These are phyloP conservation scores for Solenodon paradoxus DNA, from an alignment of 2,113 vertebrate genomes.

Conservation along the genomic window DNA sequence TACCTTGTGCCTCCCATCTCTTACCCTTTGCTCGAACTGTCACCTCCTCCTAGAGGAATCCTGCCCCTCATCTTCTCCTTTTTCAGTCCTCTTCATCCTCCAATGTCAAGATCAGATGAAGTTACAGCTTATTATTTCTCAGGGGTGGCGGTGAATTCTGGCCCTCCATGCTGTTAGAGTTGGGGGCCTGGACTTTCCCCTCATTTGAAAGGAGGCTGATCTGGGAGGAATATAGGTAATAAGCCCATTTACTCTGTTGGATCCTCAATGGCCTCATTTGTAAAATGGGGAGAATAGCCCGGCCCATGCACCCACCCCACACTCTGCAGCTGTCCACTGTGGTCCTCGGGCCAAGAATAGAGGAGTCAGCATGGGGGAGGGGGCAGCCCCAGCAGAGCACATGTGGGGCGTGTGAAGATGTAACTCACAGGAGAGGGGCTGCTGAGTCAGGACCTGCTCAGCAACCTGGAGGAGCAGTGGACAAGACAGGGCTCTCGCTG, in stretches of 20 bases:
- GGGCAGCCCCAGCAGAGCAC: background rate
- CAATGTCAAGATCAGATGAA: background rate
- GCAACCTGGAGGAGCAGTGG: background rate
- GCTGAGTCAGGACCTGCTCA: background rate
- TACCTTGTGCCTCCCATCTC: rapidly evolving
- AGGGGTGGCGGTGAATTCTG: background rate
- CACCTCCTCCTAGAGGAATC: background rate
- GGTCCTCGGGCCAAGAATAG: background rate
- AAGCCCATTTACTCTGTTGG: background rate
- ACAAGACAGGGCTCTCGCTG: background rate
- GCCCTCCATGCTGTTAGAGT: background rate
- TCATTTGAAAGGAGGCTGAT: background rate
- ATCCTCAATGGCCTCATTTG: background rate
- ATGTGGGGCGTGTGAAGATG: rapidly evolving
- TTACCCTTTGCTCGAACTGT: background rate
- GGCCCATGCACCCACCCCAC: rapidly evolving
- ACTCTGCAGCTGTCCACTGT: background rate
- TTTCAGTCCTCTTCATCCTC: background rate
- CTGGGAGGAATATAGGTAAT: background rate
- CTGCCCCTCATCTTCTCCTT: background rate
- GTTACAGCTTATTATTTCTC: background rate
- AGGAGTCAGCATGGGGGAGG: background rate
- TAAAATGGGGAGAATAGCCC: background rate
- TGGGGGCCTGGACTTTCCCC: background rate
- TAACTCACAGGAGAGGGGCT: too few species aligned